A percentile compares a stretch with the other conserved stretches of the same genome.
Evolutionary conservation across 2,888 invertebrate genomes (phyloP).

Genomic region (Drosophila austrosaltans): DNA sequence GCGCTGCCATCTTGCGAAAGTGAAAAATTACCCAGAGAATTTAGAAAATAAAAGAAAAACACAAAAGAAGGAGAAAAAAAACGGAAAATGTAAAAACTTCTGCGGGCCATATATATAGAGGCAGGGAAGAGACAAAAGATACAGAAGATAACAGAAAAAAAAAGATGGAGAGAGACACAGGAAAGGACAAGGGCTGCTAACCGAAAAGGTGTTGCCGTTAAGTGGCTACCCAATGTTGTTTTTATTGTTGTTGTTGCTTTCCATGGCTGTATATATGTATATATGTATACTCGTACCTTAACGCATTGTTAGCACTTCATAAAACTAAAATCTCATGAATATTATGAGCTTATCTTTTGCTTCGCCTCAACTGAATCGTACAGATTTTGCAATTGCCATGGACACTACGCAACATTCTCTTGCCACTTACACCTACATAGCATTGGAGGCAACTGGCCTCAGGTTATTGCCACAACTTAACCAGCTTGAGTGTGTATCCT

Average conservation of each 20-base stretch:
- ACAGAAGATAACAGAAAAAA: not conserved
- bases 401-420: slow-evolving; percentile 11
- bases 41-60: slow-evolving; percentile 18
- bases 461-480: slow-evolving; percentile 64
- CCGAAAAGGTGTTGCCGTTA: slow-evolving; percentile 54
- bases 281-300: slow-evolving; percentile 45
- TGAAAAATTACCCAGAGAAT: slow-evolving; percentile 79
- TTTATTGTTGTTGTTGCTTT: slow-evolving; percentile 28
- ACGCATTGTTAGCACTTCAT: slow-evolving; percentile 83
- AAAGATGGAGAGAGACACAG: not conserved
- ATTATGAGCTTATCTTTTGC: slow-evolving; percentile 78
- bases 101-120: slow-evolving; percentile 39
- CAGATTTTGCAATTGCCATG: slow-evolving; percentile 49
- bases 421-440: not conserved
- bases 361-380: slow-evolving; percentile 43
- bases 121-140: not conserved
- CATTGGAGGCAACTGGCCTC: slow-evolving; percentile 46
- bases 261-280: not conserved
- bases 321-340: slow-evolving; percentile 82
- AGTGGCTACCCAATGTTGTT: slow-evolving; percentile 41
- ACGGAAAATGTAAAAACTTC: slow-evolving; percentile 51
- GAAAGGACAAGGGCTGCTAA: slow-evolving; percentile 4
- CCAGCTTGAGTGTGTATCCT: slow-evolving; percentile 40
- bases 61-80: slow-evolving; percentile 25
- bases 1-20: slow-evolving; percentile 81